phyloP scores from a whole-genome alignment of 2,888 invertebrate species.

The Archaeoteleia sp. region DNA sequence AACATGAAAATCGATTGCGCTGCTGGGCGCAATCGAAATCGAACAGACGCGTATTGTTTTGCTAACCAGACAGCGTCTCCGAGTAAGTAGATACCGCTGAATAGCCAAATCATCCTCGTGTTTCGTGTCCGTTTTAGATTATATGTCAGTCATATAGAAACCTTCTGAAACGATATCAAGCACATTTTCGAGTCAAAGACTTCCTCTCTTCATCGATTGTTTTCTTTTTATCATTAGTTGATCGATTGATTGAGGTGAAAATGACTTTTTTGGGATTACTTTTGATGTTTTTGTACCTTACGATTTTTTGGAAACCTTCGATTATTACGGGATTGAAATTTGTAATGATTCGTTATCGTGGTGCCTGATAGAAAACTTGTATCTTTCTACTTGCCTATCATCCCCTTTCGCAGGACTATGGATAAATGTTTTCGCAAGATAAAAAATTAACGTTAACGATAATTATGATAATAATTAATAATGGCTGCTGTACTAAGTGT shows the following conservation, averaged over 20 bases:
- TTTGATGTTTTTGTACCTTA: too few species aligned
- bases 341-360: constrained; percentile 43
- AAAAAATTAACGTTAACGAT: constrained; percentile 4
- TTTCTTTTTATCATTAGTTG: constrained; percentile 1
- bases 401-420: constrained; percentile 41
- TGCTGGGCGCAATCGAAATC: too few species aligned
- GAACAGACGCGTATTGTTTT: too few species aligned
- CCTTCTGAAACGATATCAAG: background rate
- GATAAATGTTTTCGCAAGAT: constrained; percentile 18
- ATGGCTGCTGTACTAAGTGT: background rate
- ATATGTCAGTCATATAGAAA: background rate
- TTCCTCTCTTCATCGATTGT: background rate
- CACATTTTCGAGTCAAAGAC: background rate
- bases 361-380: constrained; percentile 52
- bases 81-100: too few species aligned
- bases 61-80: too few species aligned
- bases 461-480: constrained; percentile 3
- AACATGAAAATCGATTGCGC: too few species aligned
- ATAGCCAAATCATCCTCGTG: background rate
- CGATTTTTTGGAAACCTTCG: constrained; percentile 15
- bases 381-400: constrained; percentile 51
- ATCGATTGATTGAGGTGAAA: too few species aligned
- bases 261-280: too few species aligned
- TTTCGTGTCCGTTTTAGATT: background rate
- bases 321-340: constrained; percentile 8